Base-by-base conservation (phyloP, 2,113 vertebrate genomes). In the Meleagris gallopavo region DNA sequence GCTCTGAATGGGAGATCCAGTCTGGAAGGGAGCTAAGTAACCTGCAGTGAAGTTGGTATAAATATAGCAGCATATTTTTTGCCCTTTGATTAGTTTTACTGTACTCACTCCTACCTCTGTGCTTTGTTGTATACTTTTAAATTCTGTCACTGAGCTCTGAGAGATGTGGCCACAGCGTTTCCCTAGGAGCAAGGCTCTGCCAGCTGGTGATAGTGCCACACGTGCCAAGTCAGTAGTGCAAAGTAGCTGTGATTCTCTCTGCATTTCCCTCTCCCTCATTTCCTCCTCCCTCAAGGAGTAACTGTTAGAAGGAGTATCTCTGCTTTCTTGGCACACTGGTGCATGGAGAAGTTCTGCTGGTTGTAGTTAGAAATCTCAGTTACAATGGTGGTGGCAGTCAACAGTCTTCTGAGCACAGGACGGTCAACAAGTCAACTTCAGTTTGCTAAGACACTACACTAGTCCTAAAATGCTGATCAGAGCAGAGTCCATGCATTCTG, bases 351-450 rank as follows among this genome's bases (percentile, higher is more conserved):
- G 55, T 55, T 88, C 83, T 77, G 52, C 48, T 79, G 32, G 30
- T 87, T 94, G 40, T 80, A 65, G 84, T 72, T 54, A 62, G 66
- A 92, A 89, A 91, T 84, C 82, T 92, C 70, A 73, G 50, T 65
- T 62, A 69, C 36, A 1, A 61, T 61, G 64, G n/a, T 19, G 34
- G n/a, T 85, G 72, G 72, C 73, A 92, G 89, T 50, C 83, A 88
- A 48, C 43, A 57, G 30, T 80, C 81, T 86, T 87, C 17, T 73
- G 65, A 89, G 57, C 61, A 14, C 65, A 78, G 78, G 41, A 73
- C 46, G 52, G 77, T 46, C 83, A 83, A 46, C 76, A 94, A 79
- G 72, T 86, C 57, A 34, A 3, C 83, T 86, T 6, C 19, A 48
- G 62, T 77, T 86, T 71, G 64, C 75, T 38, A 58, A 88, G 75